Conservation (phyloP, 2,113 vertebrate genomes). For the Poecilia latipinna region DNA sequence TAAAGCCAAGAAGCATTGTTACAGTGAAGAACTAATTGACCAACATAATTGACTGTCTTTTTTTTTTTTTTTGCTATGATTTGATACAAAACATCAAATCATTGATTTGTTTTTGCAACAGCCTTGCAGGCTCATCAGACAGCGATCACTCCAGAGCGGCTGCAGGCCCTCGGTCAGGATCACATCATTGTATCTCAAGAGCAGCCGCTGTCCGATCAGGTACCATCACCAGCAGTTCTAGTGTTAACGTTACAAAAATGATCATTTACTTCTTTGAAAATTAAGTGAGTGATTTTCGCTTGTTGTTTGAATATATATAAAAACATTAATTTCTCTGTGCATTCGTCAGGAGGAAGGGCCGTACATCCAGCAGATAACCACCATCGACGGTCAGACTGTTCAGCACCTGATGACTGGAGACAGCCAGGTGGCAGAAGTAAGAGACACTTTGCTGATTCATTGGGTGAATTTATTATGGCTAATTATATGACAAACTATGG, state of each 20-base stretch:
- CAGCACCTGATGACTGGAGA: slow-evolving; percentile 94
- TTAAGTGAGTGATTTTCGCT: not conserved
- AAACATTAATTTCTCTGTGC: not conserved
- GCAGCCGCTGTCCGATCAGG: slow-evolving; percentile 87
- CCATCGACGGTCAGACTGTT: slow-evolving; percentile 92
- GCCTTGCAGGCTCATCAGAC: slow-evolving; percentile 87
- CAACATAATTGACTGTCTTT: not conserved
- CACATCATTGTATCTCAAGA: slow-evolving; percentile 95
- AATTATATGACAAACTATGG: too few species aligned
- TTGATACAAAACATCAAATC: not conserved
- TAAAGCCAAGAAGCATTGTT: too few species aligned
- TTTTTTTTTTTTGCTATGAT: not conserved
- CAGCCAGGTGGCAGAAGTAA: slow-evolving; percentile 86
- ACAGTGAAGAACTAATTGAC: not conserved
- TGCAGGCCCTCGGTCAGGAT: slow-evolving; percentile 90
- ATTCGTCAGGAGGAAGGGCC: slow-evolving; percentile 88
- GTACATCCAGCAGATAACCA: slow-evolving; percentile 97
- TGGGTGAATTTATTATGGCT: too few species aligned
- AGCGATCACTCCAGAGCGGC: slow-evolving; percentile 83
- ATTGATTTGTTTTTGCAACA: slow-evolving; percentile 49
- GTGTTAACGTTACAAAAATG: too few species aligned
- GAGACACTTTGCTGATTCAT: not conserved
- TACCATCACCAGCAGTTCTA: slow-evolving; percentile 34
- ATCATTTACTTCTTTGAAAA: too few species aligned
- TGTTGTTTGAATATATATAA: not conserved